Evolutionary conservation across 2,888 invertebrate species (phyloP).

Genomic region (Thalpophila matura): DNA sequence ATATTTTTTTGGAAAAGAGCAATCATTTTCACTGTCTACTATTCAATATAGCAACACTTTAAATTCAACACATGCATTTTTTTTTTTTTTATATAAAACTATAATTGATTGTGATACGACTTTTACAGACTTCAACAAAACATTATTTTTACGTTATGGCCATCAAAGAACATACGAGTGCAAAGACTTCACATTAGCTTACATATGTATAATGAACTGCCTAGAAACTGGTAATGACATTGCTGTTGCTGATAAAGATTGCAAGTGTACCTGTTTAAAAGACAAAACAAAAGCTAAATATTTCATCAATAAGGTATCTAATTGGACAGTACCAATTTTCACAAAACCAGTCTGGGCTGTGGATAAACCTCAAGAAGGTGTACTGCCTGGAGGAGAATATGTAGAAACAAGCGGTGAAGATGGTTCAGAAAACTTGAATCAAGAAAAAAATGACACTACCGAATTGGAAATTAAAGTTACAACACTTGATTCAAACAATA

Average conservation of each 20-base stretch:
- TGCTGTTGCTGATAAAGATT: slow-evolving; percentile 76
- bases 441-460: not conserved
- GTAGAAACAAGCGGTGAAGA: slow-evolving; percentile 9
- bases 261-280: slow-evolving; percentile 75
- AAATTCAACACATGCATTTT: too few species aligned
- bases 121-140: slow-evolving; percentile 45
- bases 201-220: slow-evolving; percentile 78
- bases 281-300: slow-evolving; percentile 69
- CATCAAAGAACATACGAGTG: slow-evolving; percentile 78
- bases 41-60: too few species aligned
- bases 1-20: too few species aligned
- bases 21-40: too few species aligned
- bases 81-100: too few species aligned
- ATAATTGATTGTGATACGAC: slow-evolving; percentile 7
- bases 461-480: not conserved
- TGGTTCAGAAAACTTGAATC: too few species aligned
- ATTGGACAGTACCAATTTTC: slow-evolving; percentile 74
- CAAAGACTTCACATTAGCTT: slow-evolving; percentile 71
- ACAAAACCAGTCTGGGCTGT: slow-evolving; percentile 73
- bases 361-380: not conserved
- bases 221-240: slow-evolving; percentile 73
- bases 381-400: not conserved
- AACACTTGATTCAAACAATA: not conserved
- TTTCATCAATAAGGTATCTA: slow-evolving; percentile 45
- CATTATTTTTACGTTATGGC: slow-evolving; percentile 75